Evolutionary conservation across 2,888 invertebrate genomes (phyloP).

Genomic region (Netelia melanura): DNA sequence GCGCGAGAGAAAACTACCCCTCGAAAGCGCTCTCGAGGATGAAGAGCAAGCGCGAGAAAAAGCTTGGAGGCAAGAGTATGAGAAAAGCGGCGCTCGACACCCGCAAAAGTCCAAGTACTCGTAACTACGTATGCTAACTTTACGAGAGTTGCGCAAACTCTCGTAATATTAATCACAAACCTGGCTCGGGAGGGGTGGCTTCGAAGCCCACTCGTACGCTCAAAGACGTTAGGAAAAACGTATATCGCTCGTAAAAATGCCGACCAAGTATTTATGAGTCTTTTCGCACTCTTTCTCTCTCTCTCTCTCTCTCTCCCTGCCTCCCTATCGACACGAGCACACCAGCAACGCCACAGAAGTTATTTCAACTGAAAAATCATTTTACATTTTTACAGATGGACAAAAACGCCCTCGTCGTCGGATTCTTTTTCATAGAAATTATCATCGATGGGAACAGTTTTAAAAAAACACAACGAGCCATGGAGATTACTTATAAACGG

Average conservation of each 20-base stretch:
- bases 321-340: neutral
- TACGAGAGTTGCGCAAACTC: constrained; percentile 84
- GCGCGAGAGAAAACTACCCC: neutral
- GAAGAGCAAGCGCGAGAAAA: constrained; percentile 55
- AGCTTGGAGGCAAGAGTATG: constrained; percentile 37
- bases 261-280: constrained; percentile 78
- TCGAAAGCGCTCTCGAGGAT: neutral
- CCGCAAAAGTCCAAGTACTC: constrained; percentile 71
- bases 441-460: neutral
- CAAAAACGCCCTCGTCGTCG: neutral
- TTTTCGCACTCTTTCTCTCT: constrained; percentile 58
- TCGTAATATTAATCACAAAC: constrained; percentile 83
- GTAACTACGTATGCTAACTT: constrained; percentile 80
- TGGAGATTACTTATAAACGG: neutral
- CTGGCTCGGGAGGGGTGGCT: constrained; percentile 10
- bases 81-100: constrained; percentile 56
- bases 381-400: neutral
- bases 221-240: constrained; percentile 68
- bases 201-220: constrained; percentile 56
- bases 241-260: constrained; percentile 81
- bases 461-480: constrained; percentile 17
- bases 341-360: constrained; percentile 47
- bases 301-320: constrained; percentile 21
- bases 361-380: constrained; percentile 63
- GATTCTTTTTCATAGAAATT: neutral